Evolutionary conservation across 2,888 invertebrate species (phyloP).

Genomic region (Eurytoma californica): DNA sequence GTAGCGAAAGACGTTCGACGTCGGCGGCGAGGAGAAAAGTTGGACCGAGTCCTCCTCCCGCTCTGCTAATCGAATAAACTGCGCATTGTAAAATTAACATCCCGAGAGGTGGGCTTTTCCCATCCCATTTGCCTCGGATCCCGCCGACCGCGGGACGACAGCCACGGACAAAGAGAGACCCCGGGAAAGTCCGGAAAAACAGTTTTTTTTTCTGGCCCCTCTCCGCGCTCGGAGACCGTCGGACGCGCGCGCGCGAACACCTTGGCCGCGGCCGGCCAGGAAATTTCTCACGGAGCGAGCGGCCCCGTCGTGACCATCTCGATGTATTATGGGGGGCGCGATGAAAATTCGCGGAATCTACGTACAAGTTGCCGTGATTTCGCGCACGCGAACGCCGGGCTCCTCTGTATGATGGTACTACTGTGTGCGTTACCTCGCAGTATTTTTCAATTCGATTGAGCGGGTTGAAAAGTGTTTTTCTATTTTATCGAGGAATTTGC

Average conservation of each 20-base stretch:
- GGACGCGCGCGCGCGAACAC: constrained; percentile 2
- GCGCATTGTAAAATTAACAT: constrained; percentile 59
- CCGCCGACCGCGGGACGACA: constrained; percentile 7
- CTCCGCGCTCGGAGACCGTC: constrained; percentile 11
- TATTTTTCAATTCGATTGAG: neutral
- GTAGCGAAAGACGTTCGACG: constrained; percentile 6
- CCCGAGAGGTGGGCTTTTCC: constrained; percentile 20
- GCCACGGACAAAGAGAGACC: constrained; percentile 12
- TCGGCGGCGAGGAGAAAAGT: neutral
- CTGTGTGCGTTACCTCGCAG: neutral
- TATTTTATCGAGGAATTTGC: too few species aligned
- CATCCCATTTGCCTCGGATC: neutral
- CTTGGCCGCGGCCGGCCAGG: neutral
- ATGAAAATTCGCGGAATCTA: constrained; percentile 53
- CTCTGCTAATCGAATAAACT: constrained; percentile 59
- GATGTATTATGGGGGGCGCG: constrained; percentile 42
- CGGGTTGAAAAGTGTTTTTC: too few species aligned
- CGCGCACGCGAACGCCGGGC: constrained; percentile 12
- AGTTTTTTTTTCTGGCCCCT: constrained; percentile 27
- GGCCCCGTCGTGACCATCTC: constrained; percentile 45
- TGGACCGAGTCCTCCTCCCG: neutral
- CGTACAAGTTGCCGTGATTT: constrained; percentile 10
- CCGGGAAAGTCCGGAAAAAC: constrained; percentile 39
- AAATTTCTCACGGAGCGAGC: constrained; percentile 49
- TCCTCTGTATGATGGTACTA: too few species aligned